Evolutionary conservation across 2,888 invertebrate genomes (phyloP), one percentile per base, ranked within the genome.

Genomic region (Andrena minutula): DNA sequence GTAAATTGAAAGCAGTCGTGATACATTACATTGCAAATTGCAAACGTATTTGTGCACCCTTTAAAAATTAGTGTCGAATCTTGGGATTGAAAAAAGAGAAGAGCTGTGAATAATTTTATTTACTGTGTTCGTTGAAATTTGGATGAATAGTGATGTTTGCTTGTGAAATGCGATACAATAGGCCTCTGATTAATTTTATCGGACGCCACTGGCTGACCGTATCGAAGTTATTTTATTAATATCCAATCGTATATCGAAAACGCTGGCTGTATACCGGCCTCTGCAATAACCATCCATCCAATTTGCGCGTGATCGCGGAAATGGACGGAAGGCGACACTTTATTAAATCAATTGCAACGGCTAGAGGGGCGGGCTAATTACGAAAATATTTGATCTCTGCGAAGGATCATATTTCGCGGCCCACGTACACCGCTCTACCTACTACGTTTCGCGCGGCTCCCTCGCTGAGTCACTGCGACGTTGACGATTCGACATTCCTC

Each of bases 341-440:
- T 82, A 83, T 82, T 75, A 71, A 83, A 83, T 83, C 78, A 82
- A 82, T 82, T 61, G 68, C 74, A 61, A 74, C 63, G 41, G 51
- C 8, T n/a, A 28, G 32, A 53, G n/a, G 20, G 8, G 26, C 47
- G 61, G 60, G 65, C 69, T 83, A 77, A 83, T 83, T 83, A 77
- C 82, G 73, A 81, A 81, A 81, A 81, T 83, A 81, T 83, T 83
- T 81, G 77, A 81, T 70, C 32, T 61, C 51, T 20, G 73, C 23
- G 56, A 73, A 81, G 74, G 78, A 74, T 69, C 51, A 35, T 70
- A 56, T 66, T 41, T 32, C 56, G 53, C 16, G 53, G 20, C 32
- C 47, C 16, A 26, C 20, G 41, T 41, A 41, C 41, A 41, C 41
- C 35, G 10, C 35, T 10, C 10, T 35, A 35, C 10, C 69, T 75